Conservation (phyloP, 2,113 vertebrate genomes). For the Bagarius yarrelli region DNA sequence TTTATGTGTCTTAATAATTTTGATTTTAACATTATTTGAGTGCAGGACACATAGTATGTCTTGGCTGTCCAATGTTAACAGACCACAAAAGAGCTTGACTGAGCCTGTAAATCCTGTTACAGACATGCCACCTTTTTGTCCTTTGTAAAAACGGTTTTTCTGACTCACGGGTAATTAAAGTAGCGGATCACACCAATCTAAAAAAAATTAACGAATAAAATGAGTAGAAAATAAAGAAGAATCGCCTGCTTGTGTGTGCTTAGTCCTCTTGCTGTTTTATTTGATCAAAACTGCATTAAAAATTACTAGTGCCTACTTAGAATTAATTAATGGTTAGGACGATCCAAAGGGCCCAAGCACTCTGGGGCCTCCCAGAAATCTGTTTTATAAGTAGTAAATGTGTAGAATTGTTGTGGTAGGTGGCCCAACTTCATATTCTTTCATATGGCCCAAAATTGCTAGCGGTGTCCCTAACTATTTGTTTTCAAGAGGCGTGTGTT, state of each 20-base stretch:
- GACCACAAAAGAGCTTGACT: neutral
- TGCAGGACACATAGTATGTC: neutral
- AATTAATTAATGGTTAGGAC: no score
- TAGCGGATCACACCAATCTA: neutral
- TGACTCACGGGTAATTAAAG: slow-evolving; percentile 12
- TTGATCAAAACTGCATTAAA: neutral
- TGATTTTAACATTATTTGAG: neutral
- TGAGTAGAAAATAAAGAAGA: neutral
- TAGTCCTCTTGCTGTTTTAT: neutral
- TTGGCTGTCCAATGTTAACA: slow-evolving; percentile 2
- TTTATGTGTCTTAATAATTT: slow-evolving; percentile 30
- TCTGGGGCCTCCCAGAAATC: no score
- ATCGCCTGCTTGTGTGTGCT: neutral
- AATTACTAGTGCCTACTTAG: neutral
- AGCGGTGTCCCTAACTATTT: no score
- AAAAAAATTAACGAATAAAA: neutral
- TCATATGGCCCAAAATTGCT: no score
- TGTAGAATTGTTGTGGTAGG: no score
- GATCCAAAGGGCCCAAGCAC: no score
- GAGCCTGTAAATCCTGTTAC: neutral
- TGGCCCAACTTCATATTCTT: no score
- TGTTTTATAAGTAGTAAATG: no score
- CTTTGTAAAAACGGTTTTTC: neutral
- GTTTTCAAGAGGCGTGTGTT: no score
- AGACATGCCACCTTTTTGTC: slow-evolving; percentile 1